A percentile compares a stretch with the other conserved stretches of the same genome.
These are phyloP conservation scores for Chymomyza caudatula DNA, from an alignment of 2,888 invertebrate species.

Conservation along the genomic window DNA sequence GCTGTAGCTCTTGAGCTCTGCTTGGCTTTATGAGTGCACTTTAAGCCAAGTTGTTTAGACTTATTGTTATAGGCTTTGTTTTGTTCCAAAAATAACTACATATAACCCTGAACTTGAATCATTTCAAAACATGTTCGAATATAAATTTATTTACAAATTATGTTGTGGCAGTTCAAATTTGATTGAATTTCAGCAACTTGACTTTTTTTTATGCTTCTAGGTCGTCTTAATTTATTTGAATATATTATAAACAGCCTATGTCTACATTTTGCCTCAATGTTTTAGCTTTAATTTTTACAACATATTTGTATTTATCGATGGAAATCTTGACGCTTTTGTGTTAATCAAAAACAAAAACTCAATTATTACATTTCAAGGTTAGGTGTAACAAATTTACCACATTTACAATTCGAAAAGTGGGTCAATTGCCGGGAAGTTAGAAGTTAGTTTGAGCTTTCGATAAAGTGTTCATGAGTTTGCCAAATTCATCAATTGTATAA, in stretches of 20 bases:
- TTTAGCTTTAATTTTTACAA: neutral
- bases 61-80: neutral
- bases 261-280: conserved; percentile 3
- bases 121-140: neutral
- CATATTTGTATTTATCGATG: neutral
- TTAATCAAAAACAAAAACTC: conserved; percentile 32
- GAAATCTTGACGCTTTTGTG: conserved; percentile 43
- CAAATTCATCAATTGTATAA: too few relatives aligned
- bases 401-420: neutral
- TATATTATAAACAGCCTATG: conserved; percentile 1
- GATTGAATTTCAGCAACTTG: neutral
- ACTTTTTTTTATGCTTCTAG: neutral
- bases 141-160: neutral
- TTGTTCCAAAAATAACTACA: neutral
- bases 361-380: neutral
- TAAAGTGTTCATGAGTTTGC: neutral
- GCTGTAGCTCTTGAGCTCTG: neutral
- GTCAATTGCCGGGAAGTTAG: neutral
- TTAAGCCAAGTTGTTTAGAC: neutral
- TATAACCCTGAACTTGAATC: neutral
- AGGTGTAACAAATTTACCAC: neutral
- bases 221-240: conserved; percentile 2
- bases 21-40: neutral
- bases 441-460: too few relatives aligned
- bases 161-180: neutral